Evolutionary conservation across 2,888 invertebrate genomes (phyloP), one percentile per base, ranked within the genome.

Genomic region (Selenia dentaria): DNA sequence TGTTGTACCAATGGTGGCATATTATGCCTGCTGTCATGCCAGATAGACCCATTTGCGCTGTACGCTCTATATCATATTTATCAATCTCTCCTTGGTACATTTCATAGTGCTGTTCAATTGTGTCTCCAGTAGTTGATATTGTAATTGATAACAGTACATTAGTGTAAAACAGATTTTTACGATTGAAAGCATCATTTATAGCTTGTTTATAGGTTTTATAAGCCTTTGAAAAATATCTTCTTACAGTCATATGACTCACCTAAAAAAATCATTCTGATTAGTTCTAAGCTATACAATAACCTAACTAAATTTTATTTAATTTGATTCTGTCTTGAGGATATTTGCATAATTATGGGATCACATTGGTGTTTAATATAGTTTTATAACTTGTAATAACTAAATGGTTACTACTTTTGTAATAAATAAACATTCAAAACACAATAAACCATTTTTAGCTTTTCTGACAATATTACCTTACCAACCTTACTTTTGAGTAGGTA

Each of bases 1-100:
- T 89, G 44, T 92, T 92, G 74, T 98, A 98, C 97, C 97, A 98
- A 73, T 94, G 94, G 74, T 98, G 98, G 67, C 96, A 95, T 16
- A 96, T 86, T 5, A 95, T 77, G 13, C 97, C 98, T 3, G 96
- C 93, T 2, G 94, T 92, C 32, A 94, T 82, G 1, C 97, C 98
- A 5, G 96, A 94, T 16, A 94, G 77, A 2, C 94, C 93, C 95
- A 98, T 97, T 49, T 96, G 94, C 10, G 79, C 74, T 0, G 96
- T 95, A 48, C 98, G 92, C 11, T 66, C 70, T 3, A 67, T 67
- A 64, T 94, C 93, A 91, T 93, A 94, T 46, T 75, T 75, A 2
- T 92, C 77, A 50, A 92, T 81, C 43, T 93, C 90, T 12, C 90
- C 83, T 54, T 74, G 91, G 35, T 92, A 73, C 25, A 93, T 92